A percentile compares a stretch with the other conserved stretches of the same genome.
phyloP scores from a whole-genome alignment of 2,797 vertebrate genomes.

The Propithecus deckenii region DNA sequence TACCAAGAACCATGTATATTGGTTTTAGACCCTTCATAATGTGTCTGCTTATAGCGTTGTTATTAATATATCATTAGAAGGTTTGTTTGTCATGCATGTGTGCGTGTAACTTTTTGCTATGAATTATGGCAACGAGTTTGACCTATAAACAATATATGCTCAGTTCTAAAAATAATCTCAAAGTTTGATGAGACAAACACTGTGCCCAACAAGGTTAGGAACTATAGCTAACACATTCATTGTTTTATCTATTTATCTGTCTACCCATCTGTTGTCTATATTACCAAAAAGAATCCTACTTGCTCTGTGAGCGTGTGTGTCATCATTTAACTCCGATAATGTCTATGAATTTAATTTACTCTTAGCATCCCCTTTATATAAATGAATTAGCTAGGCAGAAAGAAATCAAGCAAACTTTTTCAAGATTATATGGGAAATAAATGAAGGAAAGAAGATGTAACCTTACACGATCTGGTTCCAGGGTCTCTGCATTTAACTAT shows the following conservation, averaged over 20 bases:
- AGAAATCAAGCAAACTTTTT: not conserved
- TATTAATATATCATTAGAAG: not conserved
- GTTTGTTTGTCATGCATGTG: not conserved
- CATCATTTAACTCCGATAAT: not conserved
- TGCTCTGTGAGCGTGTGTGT: accelerated
- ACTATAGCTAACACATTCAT: not conserved
- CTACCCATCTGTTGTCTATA: not conserved
- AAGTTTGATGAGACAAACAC: not conserved
- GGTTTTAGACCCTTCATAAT: not conserved
- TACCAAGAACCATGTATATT: not conserved
- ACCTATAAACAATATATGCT: not conserved
- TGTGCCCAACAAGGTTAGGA: not conserved
- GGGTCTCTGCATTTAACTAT: not conserved
- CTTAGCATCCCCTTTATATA: not conserved
- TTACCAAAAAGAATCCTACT: not conserved
- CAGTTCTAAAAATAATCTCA: not conserved
- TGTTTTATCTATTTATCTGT: not conserved
- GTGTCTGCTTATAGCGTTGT: not conserved
- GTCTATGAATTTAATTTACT: not conserved
- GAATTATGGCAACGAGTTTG: not conserved
- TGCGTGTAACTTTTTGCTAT: not conserved
- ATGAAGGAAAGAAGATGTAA: not conserved
- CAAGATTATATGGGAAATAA: not conserved
- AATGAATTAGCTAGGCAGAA: not conserved
- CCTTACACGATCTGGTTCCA: accelerated